Conservation (phyloP, 1,140 invertebrate species). For the Apis dorsata region DNA sequence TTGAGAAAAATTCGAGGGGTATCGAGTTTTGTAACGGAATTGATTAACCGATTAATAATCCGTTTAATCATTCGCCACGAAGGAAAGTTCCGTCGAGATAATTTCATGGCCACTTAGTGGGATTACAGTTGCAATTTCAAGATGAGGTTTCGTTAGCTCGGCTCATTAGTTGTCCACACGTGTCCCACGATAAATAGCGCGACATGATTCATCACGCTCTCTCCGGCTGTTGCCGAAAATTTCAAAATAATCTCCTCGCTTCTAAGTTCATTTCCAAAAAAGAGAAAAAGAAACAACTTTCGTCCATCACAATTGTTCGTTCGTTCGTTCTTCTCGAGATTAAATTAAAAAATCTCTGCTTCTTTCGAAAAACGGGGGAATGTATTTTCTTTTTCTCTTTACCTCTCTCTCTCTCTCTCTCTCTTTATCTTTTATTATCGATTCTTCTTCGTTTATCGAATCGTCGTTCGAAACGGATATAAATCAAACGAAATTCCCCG, state of each 20-base stretch:
- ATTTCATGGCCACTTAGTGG: conserved; percentile 36
- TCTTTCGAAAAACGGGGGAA: too few relatives aligned
- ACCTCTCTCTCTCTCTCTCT: too few relatives aligned
- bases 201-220: background rate
- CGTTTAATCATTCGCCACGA: too few relatives aligned
- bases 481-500: conserved; percentile 21
- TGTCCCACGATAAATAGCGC: background rate
- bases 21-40: too few relatives aligned
- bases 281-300: too few relatives aligned
- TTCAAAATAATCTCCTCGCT: background rate
- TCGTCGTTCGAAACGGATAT: background rate
- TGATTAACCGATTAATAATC: too few relatives aligned
- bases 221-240: background rate
- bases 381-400: background rate
- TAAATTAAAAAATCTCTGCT: too few relatives aligned
- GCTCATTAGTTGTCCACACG: conserved; percentile 28
- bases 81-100: conserved; percentile 37
- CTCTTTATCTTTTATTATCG: background rate
- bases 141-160: conserved; percentile 17
- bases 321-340: too few relatives aligned
- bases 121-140: conserved; percentile 36
- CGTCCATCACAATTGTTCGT: too few relatives aligned
- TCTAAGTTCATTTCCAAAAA: background rate
- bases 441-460: too few relatives aligned
- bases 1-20: too few relatives aligned